Evolutionary conservation across 2,797 vertebrate genomes (phyloP), one percentile per base, ranked within the genome.

Genomic region (Carapus acus): DNA sequence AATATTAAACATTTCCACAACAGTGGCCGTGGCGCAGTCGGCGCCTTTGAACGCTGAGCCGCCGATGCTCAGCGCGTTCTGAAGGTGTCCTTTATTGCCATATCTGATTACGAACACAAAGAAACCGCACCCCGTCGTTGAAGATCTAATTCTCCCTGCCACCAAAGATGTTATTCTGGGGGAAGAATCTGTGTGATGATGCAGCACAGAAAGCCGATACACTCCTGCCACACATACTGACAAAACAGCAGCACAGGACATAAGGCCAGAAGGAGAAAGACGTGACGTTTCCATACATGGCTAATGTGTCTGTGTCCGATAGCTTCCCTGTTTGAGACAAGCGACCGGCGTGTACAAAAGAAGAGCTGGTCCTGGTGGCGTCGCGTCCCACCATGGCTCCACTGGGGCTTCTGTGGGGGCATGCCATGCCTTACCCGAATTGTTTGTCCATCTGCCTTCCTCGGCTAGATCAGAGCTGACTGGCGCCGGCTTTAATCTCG

Each of bases 401-500:
- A 56, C 63, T 54, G 58, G 46, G 54, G 62, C 29, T 56, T 31
- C 43, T 67, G 75, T 78, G 78, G 80, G 79, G 67, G 73, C 18
- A 52, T 6, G 41, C 54, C 49, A 19, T 76, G 69, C 73, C 63
- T 58, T 45, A 78, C 67, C 69, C 58, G 45, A 47, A 56, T 41
- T 49, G 63, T 75, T 72, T 71, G 62, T 69, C 56, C 69, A 50
- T 61, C 65, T 52, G 65, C 74, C 77, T 13, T 82, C 71, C 79
- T 76, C 62, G 40, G 74, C 66, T 67, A 69, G 75, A 74, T 83
- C 71, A 62, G 59, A 40, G 65, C 74, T 73, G 78, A 86, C 82
- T 83, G 77, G 50, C 57, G 44, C 33, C 49, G 45, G 68, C 71
- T 60, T 81, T 82, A 85, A 84, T 85, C 79, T 79, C 59, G 61